Evolutionary conservation across 2,797 vertebrate species (phyloP).

Genomic region (Loriculus beryllinus): DNA sequence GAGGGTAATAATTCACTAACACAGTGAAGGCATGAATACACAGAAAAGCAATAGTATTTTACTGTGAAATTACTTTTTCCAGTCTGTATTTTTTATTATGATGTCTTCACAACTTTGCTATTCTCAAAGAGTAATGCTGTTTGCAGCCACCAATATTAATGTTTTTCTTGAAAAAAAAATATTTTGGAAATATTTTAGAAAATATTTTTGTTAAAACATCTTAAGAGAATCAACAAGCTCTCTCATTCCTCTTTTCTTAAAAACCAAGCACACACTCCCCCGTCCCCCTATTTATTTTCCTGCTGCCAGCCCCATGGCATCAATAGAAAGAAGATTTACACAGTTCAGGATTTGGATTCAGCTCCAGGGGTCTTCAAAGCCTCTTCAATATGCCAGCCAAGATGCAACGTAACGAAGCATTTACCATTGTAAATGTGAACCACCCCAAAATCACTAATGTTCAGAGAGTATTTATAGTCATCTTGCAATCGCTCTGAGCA

Average conservation of each 20-base stretch:
- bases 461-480: not conserved
- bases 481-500: not conserved
- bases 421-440: not conserved
- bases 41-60: not conserved
- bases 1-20: not conserved
- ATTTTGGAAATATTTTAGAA: not conserved
- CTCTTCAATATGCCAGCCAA: not conserved
- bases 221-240: not conserved
- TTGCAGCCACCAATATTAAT: not conserved
- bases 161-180: not conserved
- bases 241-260: not conserved
- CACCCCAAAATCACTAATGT: rapidly evolving
- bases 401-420: not conserved
- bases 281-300: rapidly evolving
- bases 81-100: not conserved
- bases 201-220: not conserved
- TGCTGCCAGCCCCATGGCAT: not conserved
- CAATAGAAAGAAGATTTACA: not conserved
- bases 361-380: not conserved
- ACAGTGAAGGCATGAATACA: not conserved
- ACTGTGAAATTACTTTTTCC: not conserved
- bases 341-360: not conserved
- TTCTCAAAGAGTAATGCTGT: not conserved
- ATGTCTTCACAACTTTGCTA: not conserved
- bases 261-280: not conserved